Conservation (phyloP, 1,140 invertebrate species). For the Charaxes varanes region DNA sequence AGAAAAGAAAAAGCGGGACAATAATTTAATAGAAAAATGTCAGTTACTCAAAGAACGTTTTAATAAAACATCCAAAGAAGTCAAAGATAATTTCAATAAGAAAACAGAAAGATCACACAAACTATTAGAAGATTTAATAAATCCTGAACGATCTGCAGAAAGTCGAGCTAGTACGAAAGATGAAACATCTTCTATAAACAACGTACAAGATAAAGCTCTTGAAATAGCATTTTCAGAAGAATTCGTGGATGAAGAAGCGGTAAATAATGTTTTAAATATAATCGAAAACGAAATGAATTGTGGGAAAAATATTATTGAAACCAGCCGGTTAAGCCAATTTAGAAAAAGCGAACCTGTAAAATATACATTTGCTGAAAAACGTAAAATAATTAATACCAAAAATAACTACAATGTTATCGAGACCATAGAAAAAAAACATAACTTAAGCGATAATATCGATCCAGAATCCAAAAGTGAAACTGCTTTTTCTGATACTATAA, state of each 20-base stretch:
- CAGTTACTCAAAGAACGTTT: constrained; percentile 39
- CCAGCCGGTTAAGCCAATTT: background rate
- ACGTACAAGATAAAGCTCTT: constrained; percentile 6
- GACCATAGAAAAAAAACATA: constrained; percentile 30
- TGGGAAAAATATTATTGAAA: background rate
- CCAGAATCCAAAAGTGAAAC: constrained; percentile 9
- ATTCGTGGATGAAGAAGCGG: constrained; percentile 26
- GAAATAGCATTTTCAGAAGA: constrained; percentile 12
- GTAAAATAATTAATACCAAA: constrained; percentile 11
- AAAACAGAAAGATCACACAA: constrained; percentile 25
- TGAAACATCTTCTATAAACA: constrained; percentile 4
- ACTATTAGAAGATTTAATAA: constrained; percentile 19
- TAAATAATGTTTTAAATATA: constrained; percentile 40
- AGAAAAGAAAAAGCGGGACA: constrained; percentile 52
- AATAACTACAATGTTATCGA: constrained; percentile 47
- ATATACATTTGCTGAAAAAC: constrained; percentile 4
- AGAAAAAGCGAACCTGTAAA: constrained; percentile 1
- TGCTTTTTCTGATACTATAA: constrained; percentile 41
- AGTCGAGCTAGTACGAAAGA: constrained; percentile 6
- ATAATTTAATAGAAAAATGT: constrained; percentile 35
- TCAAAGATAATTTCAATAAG: constrained; percentile 27
- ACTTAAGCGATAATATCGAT: constrained; percentile 18
- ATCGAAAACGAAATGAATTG: constrained; percentile 51
- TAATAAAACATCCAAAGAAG: constrained; percentile 27
- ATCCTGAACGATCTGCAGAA: constrained; percentile 3